Evolutionary conservation across 1,140 invertebrate genomes (phyloP), one percentile per base, ranked within the genome.

Genomic region (Ooceraea biroi): DNA sequence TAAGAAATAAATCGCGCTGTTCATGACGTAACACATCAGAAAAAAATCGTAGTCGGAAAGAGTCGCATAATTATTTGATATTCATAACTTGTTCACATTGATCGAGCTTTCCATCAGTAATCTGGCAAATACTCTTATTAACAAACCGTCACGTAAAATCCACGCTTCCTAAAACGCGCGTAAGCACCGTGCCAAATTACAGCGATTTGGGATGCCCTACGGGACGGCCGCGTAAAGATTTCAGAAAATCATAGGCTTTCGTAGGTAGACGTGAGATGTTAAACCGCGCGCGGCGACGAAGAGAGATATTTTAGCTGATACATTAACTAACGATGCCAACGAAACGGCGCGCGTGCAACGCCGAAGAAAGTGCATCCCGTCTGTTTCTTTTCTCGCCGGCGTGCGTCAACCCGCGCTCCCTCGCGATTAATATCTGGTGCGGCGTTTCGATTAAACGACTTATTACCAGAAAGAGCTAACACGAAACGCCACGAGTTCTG

Each of bases 281-380:
- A 50, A 55, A 58, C 50, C 41, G 55, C 55, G 17, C 19, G 55
- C 58, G 41, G 57, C 69, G 68, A 3, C n/a, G 44, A 44, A 83
- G 69, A 86, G 61, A 83, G 77, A 82, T 82, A 69, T 71, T 5
- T 22, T 57, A 57, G 10, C 57, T 73, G 68, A 41, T 44, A 25
- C 73, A 52, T 77, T 50, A 63, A 27, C 41, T 61, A 61, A 61
- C 41, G 36, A 74, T 58, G 22, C 52, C 14, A 25, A 65, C 73
- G 85, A 82, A 76, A 82, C 63, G 27, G 57, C 76, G 85, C 82
- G 65, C 85, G 52, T 76, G 71, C 65, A 85, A 72, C 69, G 80
- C 76, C 69, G 65, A 87, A 83, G 86, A 87, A 87, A 87, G 86
- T 83, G 85, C 69, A 86, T 83, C 85, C 44, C 60, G 63, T 58